Evolutionary conservation across 64 coral and sea anemone genomes (phyloP), one percentile per base, ranked within the genome.

Genomic region (Pocillopora damicornis): DNA sequence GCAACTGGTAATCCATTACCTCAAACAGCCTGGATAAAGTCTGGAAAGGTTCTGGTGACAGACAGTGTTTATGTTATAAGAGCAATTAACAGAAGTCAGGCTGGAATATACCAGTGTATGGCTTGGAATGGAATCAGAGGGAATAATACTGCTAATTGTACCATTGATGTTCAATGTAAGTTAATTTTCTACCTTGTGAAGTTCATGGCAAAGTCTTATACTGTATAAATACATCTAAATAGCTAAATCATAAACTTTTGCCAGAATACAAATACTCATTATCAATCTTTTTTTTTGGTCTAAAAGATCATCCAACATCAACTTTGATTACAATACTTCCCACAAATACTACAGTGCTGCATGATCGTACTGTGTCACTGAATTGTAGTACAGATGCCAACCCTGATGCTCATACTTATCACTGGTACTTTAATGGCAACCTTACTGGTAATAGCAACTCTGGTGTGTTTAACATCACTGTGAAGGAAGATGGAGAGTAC

Each of bases 1-100:
- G 83, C 76, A n/a, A 79, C 83, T 35, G 90, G 79, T 7, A 81
- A 36, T 25, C 79, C 79, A 36, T 26, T 14, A 60, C 79, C 79
- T 10, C 8, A 25, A 11, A n/a, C 35, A 35, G 59, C 59, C 14
- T 81, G 79, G 79, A 63, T 62, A 25, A 65, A 16, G 35, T 26
- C 35, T 30, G 25, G 60, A 36, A 15, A 81, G 35, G 26, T 35
- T 45, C 7, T 81, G 23, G 60, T 60, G 60, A n/a, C 34, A 60
- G 1, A 63, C 1, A 36, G 22, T 1, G 60, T 15, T 15, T 15
- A 35, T 81, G 12, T 15, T 12, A 18, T 63, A 16, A 13, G 13
- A 79, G 5, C 58, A 60, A 60, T 79, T 13, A 79, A 79, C 20
- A 60, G 77, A 58, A 79, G 9, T 60, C 51, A 16, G 11, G n/a